Evolutionary conservation across 2,888 invertebrate species (phyloP).

Genomic region (Antheraea yamamai): DNA sequence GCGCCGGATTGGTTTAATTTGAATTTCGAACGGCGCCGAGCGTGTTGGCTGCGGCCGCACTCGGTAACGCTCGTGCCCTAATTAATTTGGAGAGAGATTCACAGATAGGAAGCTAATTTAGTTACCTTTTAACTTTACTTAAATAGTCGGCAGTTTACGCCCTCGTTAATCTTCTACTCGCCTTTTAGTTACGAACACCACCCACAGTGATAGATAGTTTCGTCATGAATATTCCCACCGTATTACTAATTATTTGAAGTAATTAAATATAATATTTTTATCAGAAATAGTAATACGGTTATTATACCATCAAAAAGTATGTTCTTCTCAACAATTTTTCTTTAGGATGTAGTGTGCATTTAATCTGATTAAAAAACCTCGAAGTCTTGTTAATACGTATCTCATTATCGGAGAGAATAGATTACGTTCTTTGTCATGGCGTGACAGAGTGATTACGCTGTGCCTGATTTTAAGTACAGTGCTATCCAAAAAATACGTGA

Average conservation of each 20-base stretch:
- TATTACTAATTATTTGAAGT: background rate
- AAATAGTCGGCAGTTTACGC: slow-evolving; percentile 66
- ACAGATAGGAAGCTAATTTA: slow-evolving; percentile 77
- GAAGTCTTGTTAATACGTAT: background rate
- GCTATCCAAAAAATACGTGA: no score
- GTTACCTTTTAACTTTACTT: slow-evolving; percentile 75
- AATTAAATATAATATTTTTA: background rate
- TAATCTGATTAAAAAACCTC: background rate
- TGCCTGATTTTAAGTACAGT: background rate
- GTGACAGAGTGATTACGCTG: no score
- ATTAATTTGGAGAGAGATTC: slow-evolving; percentile 78
- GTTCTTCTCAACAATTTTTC: background rate
- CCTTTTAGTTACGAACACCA: slow-evolving; percentile 58
- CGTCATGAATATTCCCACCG: slow-evolving; percentile 10
- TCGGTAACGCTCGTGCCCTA: slow-evolving; percentile 64
- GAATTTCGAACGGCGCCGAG: slow-evolving; percentile 77
- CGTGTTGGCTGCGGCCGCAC: slow-evolving; percentile 57
- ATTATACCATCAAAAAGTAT: background rate
- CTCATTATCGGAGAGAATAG: background rate
- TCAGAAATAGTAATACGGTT: background rate
- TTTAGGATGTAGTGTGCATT: background rate
- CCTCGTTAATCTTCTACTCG: slow-evolving; percentile 69
- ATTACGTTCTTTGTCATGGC: background rate
- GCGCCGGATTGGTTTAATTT: slow-evolving; percentile 82
- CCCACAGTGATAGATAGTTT: slow-evolving; percentile 51